Evolutionary conservation across 2,797 vertebrate genomes (phyloP).

Genomic region (Neomorphus geoffroyi): DNA sequence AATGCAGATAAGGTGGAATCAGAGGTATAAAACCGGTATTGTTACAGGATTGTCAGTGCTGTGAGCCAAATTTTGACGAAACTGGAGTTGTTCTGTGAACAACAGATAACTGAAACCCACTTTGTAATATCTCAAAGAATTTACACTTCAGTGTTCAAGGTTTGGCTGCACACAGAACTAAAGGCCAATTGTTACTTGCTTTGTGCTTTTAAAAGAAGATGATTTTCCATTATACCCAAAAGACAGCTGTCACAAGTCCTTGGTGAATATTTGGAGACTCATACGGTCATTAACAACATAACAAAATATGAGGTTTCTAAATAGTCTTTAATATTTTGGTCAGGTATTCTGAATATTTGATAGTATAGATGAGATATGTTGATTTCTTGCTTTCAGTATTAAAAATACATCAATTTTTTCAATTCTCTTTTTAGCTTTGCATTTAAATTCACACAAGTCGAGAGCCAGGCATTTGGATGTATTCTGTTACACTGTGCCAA

Average conservation of each 20-base stretch:
- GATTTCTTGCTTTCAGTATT: neutral
- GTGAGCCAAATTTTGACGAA: neutral
- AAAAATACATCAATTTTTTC: neutral
- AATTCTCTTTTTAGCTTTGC: neutral
- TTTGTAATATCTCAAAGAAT: neutral
- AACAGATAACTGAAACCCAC: neutral
- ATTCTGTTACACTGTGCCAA: neutral
- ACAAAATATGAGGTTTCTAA: neutral
- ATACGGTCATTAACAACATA: neutral
- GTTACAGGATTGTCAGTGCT: neutral
- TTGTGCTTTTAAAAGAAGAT: neutral
- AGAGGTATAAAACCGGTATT: neutral
- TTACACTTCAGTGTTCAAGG: neutral
- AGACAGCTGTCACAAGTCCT: neutral
- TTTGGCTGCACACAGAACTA: neutral
- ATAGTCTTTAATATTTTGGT: neutral
- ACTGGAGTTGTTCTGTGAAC: neutral
- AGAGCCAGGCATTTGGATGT: neutral
- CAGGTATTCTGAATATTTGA: neutral
- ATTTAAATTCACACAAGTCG: neutral
- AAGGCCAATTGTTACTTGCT: neutral
- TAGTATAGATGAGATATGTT: neutral
- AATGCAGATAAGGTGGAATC: neutral
- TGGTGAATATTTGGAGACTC: neutral
- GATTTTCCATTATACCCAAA: neutral